These are phyloP conservation scores for Bursaphelenchus okinawaensis DNA, from an alignment of 2,888 invertebrate species.

Conservation along the genomic window DNA sequence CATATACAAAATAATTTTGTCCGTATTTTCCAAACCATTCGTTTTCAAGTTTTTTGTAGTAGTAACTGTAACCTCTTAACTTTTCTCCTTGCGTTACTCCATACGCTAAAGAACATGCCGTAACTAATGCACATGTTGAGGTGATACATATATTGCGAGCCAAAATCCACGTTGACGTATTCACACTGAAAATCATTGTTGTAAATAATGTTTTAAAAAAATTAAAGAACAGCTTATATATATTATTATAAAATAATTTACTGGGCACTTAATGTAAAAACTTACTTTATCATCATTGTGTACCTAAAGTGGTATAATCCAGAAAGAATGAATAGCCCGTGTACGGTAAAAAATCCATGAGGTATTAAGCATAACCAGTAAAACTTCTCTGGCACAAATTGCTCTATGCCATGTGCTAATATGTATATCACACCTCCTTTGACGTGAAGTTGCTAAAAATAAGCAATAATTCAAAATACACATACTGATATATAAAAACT, in stretches of 20 bases:
- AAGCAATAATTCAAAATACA: too few relatives aligned
- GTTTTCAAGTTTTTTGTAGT: background rate
- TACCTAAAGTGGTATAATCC: slow-evolving; percentile 4
- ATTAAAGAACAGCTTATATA: background rate
- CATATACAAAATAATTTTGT: background rate
- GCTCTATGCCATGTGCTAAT: slow-evolving; percentile 1
- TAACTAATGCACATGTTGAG: background rate
- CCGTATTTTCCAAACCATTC: background rate
- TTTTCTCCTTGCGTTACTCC: background rate
- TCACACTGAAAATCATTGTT: background rate
- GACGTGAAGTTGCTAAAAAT: slow-evolving; percentile 5
- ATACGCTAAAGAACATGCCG: background rate
- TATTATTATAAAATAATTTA: background rate
- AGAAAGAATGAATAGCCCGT: slow-evolving; percentile 5
- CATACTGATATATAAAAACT: too few relatives aligned
- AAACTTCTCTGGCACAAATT: background rate
- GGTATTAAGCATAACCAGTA: slow-evolving; percentile 3
- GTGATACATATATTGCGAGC: background rate
- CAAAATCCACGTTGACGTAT: background rate
- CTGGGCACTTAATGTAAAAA: background rate
- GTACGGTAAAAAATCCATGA: slow-evolving; percentile 8
- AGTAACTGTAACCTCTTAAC: background rate
- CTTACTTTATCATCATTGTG: slow-evolving; percentile 2
- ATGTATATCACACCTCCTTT: slow-evolving; percentile 6
- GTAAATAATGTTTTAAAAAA: background rate